Evolutionary conservation across 2,113 vertebrate genomes (phyloP), one percentile per base, ranked within the genome.

Genomic region (Archilochus colubris): DNA sequence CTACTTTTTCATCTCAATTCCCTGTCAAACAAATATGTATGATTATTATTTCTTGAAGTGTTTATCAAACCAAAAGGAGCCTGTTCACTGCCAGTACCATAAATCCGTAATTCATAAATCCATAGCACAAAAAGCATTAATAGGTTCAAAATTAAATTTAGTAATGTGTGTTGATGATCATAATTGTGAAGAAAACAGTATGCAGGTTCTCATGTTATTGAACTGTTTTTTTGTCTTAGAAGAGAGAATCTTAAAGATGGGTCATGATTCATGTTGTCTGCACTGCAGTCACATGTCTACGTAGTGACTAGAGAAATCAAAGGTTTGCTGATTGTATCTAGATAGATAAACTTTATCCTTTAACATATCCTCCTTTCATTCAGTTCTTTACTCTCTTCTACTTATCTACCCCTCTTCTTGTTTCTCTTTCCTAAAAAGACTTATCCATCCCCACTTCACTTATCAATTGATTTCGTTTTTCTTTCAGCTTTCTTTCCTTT

Each of bases 361-460:
- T 88, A 86, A 93, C 94, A 96, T 93, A 95, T 90, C 91, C 75
- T 96, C 88, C 88, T 95, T 93, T 96, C 92, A 90, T 90, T 92
- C 80, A 78, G 81, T 91, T 92, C 86, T 95, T 89, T 91, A 88
- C 30, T 82, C 11, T 68, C 12, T 76, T 87, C 19, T 2, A 7
- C 85, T 85, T 88, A 40, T 70, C 59, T 88, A 31, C 12, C 14
- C 22, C 13, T 55, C 61, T 83, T 82, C n/a, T 77, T 78, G 17
- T 51, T 83, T 91, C 68, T 28, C 38, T 90, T 83, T 88, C 67
- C 64, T 80, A 88, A 88, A 62, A n/a, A 70, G 54, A 59, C 23
- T 70, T 79, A 76, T 64, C 31, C 19, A 76, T 64, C 31, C 19
- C 22, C 13, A 75, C 63, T 81, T 86, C 57, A 27, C 24, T 74